Percentiles rank a stretch among this genome's conserved stretches.
Conservation (phyloP, 2,797 vertebrate genomes). For the Pseudochirops cupreus region DNA sequence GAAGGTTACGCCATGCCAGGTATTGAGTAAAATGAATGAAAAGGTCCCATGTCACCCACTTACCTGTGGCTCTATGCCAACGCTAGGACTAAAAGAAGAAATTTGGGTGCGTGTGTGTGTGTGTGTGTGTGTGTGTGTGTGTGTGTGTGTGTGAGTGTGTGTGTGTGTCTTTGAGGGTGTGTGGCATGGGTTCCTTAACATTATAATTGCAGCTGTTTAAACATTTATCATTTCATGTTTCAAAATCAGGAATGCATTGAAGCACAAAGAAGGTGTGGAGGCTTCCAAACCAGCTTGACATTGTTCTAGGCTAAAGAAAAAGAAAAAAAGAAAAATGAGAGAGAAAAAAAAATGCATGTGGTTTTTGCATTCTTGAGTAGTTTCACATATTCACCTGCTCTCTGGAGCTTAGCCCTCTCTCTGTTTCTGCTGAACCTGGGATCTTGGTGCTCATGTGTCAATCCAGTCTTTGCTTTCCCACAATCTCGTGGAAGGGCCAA, state of each 20-base stretch:
- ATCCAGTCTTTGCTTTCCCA: neutral
- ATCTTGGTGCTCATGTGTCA: neutral
- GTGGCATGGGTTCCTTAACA: slow-evolving; percentile 65
- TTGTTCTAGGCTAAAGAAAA: slow-evolving; percentile 62
- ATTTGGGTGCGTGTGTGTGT: slow-evolving; percentile 40
- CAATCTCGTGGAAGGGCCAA: neutral
- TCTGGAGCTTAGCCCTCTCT: neutral
- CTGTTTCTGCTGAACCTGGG: neutral
- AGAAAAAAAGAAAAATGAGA: neutral
- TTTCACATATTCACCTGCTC: slow-evolving; percentile 6
- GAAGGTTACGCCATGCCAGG: slow-evolving; percentile 82
- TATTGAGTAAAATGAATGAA: slow-evolving; percentile 82
- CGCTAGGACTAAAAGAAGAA: slow-evolving; percentile 65
- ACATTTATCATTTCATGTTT: slow-evolving; percentile 83
- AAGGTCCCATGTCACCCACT: slow-evolving; percentile 80
- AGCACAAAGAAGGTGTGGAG: slow-evolving; percentile 80
- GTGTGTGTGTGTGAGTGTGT: slow-evolving; percentile 4
- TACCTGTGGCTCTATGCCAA: slow-evolving; percentile 81
- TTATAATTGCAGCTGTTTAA: slow-evolving; percentile 84
- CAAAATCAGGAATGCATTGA: slow-evolving; percentile 75
- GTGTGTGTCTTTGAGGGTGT: slow-evolving; percentile 1
- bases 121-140: neutral
- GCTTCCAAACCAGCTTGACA: slow-evolving; percentile 48
- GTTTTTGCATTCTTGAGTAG: slow-evolving; percentile 52
- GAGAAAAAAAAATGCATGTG: slow-evolving; percentile 36